Base-by-base conservation (phyloP, 1,140 invertebrate species). In the Saxidomus purpurata region DNA sequence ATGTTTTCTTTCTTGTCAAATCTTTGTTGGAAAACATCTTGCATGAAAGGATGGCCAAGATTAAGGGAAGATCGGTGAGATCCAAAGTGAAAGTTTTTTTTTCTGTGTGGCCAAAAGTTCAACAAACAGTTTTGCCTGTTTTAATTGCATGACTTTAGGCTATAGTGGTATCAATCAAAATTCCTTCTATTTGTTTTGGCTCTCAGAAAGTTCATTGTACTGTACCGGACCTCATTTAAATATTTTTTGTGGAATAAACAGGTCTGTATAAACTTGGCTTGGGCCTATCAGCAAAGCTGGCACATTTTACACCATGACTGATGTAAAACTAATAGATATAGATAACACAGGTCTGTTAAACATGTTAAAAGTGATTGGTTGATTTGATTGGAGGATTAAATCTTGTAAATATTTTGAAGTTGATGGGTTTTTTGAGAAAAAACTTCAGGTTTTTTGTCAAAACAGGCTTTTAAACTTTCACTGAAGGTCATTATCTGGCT, bases 391-490 rank as follows among this genome's bases (percentile, higher is more conserved):
- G 19, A 19, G 1, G 67, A 71, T 71, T n/a, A 59, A 59, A 59
- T 59, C 6, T 43, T 59, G 4, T 9, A 36, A 71, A 36, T 1
- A 38, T 67, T 34, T 19, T 38, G 28, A 71, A 38, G 6, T 38
- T 11, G 28, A 38, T 38, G 34, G 19, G 6, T 71, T 71, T 17
- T 38, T 13, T 71, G 2, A 38, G 22, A n/a, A 71, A 71, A 38
- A 38, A 15, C 17, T 71, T 28, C 36, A 34, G 11, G 25, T 22
- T 38, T n/a, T n/a, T 71, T 38, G 67, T 71, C 67, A 71, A n/a
- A 36, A 36, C n/a, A 38, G 15, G 36, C 67, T 71, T 71, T 71
- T 71, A 71, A 71, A 71, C 34, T 15, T 71, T 71, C 36, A 40
- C 34, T 22, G 13, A 19, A 8, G 11, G 22, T 28, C 2, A 28